These are phyloP conservation scores for Corythaixoides concolor DNA, from an alignment of 2,113 vertebrate genomes.

Conservation along the genomic window DNA sequence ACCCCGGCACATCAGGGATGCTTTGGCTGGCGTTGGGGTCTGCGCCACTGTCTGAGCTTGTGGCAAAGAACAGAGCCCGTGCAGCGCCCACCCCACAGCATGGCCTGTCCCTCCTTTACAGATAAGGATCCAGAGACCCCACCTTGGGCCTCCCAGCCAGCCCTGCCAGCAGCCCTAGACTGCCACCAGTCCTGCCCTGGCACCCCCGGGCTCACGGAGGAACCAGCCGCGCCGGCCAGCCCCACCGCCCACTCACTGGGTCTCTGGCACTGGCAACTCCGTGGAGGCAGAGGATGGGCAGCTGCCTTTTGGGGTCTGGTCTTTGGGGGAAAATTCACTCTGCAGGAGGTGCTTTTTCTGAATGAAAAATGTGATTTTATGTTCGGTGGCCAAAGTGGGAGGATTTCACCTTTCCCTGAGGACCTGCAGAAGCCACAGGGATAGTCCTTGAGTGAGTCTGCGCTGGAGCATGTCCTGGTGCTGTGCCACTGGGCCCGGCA, in stretches of 20 bases:
- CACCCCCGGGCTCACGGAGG: fast-evolving
- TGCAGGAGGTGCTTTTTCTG: not conserved
- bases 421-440: not conserved
- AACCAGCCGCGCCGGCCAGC: fast-evolving
- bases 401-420: not conserved
- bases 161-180: not conserved
- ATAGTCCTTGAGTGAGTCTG: not conserved
- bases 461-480: too few relatives aligned
- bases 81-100: fast-evolving
- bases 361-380: not conserved
- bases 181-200: fast-evolving
- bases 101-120: not conserved
- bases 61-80: fast-evolving
- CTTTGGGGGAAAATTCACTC: not conserved
- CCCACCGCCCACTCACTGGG: fast-evolving
- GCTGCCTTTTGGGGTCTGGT: not conserved
- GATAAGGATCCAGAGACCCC: constrained; percentile 39
- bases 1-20: fast-evolving
- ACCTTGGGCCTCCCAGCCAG: not conserved
- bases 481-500: not conserved
- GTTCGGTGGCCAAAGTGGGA: not conserved
- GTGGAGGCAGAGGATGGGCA: not conserved
- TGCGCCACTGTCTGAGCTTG: fast-evolving
- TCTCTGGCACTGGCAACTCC: fast-evolving
- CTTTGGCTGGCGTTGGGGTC: not conserved